Base-by-base conservation (phyloP, 2,113 vertebrate species). In the Calidris pugnax region DNA sequence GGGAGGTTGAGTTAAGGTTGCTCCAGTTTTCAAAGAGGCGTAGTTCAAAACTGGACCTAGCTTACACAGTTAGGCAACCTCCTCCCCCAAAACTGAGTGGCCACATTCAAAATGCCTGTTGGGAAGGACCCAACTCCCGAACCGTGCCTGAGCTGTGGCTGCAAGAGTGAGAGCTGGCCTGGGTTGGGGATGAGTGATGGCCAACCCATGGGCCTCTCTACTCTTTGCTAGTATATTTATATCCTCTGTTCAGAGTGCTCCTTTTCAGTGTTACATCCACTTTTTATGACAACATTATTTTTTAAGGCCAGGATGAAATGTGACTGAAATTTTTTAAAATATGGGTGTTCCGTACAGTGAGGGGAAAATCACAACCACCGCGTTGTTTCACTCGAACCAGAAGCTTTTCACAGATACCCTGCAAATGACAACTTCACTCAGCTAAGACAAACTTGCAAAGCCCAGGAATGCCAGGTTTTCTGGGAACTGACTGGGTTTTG, bases 401-500 rank as follows among this genome's bases (percentile, higher is more conserved):
- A 41, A 82, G 62, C 32, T 85, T 90, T 92, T 86, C 39, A 81
- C 0, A 0, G n/a, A 76, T 79, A 76, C 18, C 30, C 32, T 79
- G 53, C 16, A 85, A 79, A 92, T 14, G 43, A 59, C 64, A 92
- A 39, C 53, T 81, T 90, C 68, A 75, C 35, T 87, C 32, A 91
- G n/a, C 41, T 62, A 43, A 91, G 51, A 17, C 26, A 91, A 93
- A 43, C 50, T 71, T 80, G 67, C 53, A 85, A 91, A 92, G 93
- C 32, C 48, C 63, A 73, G 64, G 39, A 89, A 59, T 78, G 39
- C 71, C 43, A 64, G 75, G 21, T 87, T 97, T 95, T 89, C 77
- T 82, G 69, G 94, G 83, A 82, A 35, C 16, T 82, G 30, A 62
- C 89, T 87, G 57, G 17, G 53, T 64, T 95, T 92, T 95, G 94